A percentile compares a stretch with the other conserved stretches of the same genome.
Evolutionary conservation across 1,140 invertebrate genomes (phyloP).

Genomic region (Panonychus citri): DNA sequence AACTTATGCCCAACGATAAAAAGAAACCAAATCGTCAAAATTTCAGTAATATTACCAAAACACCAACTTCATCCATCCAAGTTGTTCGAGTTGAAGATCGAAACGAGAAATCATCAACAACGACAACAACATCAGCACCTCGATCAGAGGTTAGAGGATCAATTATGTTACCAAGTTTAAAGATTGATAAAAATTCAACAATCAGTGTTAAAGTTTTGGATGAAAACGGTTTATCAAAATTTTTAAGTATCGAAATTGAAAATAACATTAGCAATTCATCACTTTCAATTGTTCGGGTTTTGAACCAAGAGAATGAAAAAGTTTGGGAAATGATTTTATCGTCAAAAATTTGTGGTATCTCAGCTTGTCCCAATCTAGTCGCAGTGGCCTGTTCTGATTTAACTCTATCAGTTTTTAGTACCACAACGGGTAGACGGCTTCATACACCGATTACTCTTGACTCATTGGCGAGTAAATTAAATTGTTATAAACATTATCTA

Average conservation of each 20-base stretch:
- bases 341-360: constrained; percentile 1
- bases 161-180: constrained; percentile 11
- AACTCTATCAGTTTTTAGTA: constrained; percentile 36
- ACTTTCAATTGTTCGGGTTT: background rate
- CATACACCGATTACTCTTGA: constrained; percentile 37
- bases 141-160: too few species aligned
- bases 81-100: too few species aligned
- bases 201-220: constrained; percentile 8
- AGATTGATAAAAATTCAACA: constrained; percentile 14
- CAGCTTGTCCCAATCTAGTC: constrained; percentile 24
- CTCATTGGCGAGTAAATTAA: constrained; percentile 22
- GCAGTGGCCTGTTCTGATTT: constrained; percentile 38
- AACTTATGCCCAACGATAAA: too few species aligned
- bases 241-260: constrained; percentile 19
- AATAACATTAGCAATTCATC: constrained; percentile 15
- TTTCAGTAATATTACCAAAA: too few species aligned
- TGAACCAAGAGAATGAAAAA: constrained; percentile 1
- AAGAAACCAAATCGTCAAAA: too few species aligned
- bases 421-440: constrained; percentile 28
- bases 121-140: too few species aligned
- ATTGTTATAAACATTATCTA: constrained; percentile 18
- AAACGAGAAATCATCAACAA: too few species aligned
- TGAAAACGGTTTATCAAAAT: background rate
- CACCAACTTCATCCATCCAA: too few species aligned
- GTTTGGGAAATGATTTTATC: constrained; percentile 7